These are phyloP conservation scores for Meghimatium bilineatum DNA, from an alignment of 2,888 invertebrate genomes.

Conservation along the genomic window DNA sequence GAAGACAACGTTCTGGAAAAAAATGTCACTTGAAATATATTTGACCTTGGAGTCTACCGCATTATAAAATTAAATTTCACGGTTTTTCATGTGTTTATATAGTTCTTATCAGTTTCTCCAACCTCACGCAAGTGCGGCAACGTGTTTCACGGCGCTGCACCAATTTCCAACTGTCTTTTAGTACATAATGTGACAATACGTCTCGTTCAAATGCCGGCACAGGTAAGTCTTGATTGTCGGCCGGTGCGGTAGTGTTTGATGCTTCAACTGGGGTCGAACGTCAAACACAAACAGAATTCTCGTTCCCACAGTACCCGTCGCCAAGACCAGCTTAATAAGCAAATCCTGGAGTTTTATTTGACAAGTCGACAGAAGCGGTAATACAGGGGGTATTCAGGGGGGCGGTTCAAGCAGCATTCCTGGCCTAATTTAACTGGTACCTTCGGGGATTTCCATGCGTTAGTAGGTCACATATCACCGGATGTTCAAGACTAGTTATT, in stretches of 20 bases:
- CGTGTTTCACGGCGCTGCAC: too few relatives aligned
- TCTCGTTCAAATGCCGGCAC: too few relatives aligned
- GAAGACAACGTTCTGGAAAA: too few relatives aligned
- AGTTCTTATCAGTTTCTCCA: too few relatives aligned
- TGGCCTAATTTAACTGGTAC: not conserved
- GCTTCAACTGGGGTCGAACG: not conserved
- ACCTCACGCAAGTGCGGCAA: too few relatives aligned
- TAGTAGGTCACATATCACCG: constrained; percentile 5
- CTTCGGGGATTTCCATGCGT: not conserved
- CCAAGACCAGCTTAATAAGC: constrained; percentile 20
- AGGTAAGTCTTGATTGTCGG: too few relatives aligned
- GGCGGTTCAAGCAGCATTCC: not conserved
- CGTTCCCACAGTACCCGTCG: constrained; percentile 5
- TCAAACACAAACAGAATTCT: not conserved
- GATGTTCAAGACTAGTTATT: not conserved
- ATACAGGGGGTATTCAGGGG: not conserved
- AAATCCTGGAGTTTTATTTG: constrained; percentile 10
- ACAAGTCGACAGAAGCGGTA: not conserved
- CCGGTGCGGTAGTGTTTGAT: not conserved
- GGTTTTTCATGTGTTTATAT: too few relatives aligned
- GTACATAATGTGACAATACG: not conserved
- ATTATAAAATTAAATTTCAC: too few relatives aligned
- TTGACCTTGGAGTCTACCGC: too few relatives aligned
- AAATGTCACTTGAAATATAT: too few relatives aligned
- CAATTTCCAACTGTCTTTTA: not conserved